Conservation (phyloP, 2,888 invertebrate species). For the Lathronympha strigana region DNA sequence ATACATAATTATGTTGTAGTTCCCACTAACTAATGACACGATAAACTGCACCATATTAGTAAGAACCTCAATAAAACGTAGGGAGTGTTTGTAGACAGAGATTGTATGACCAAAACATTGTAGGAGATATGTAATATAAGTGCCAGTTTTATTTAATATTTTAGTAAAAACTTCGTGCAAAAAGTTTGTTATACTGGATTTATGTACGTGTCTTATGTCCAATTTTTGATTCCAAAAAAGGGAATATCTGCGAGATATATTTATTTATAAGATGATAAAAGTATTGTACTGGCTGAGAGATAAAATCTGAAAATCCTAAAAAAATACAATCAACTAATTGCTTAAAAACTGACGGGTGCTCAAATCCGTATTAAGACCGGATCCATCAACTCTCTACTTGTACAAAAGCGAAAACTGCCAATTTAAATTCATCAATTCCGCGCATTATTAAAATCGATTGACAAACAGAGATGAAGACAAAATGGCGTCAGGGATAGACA, state of each 20-base stretch:
- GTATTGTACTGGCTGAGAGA: neutral
- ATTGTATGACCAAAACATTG: neutral
- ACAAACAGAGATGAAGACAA: slow-evolving; percentile 10
- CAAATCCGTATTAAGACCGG: too few relatives aligned
- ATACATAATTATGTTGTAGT: slow-evolving; percentile 11
- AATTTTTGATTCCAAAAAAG: slow-evolving; percentile 3
- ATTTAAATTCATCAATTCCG: neutral
- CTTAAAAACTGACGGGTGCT: neutral
- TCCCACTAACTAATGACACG: slow-evolving; percentile 17
- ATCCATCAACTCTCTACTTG: too few relatives aligned
- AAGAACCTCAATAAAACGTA: neutral
- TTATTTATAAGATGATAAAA: neutral
- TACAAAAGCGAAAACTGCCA: too few relatives aligned
- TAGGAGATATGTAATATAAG: neutral
- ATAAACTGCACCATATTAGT: slow-evolving; percentile 17
- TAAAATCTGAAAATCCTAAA: neutral
- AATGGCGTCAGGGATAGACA: slow-evolving; percentile 24
- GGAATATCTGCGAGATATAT: neutral
- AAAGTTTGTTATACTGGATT: slow-evolving; percentile 6
- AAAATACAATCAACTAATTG: neutral
- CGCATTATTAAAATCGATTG: neutral
- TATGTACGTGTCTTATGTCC: neutral
- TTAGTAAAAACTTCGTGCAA: neutral
- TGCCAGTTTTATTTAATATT: neutral
- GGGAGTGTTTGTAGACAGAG: neutral